Conservation (phyloP, 2,113 vertebrate genomes). For the Campylomormyrus numenius region DNA sequence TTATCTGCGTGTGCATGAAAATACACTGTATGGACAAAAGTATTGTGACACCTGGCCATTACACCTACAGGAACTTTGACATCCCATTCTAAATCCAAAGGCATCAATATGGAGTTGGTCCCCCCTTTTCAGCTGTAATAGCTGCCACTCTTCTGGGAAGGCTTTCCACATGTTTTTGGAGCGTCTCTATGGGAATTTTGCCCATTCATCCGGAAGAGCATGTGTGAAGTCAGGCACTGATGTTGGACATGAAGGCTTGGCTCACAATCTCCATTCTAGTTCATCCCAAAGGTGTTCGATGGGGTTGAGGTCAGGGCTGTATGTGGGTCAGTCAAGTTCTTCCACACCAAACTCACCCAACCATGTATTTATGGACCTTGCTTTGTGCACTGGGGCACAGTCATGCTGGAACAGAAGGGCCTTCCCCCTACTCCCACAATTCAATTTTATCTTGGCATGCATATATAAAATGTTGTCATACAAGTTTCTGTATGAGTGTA, state of each 20-base stretch:
- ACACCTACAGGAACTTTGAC: background rate
- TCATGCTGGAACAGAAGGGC: background rate
- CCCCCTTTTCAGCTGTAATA: background rate
- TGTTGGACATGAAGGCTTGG: background rate
- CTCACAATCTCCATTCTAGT: background rate
- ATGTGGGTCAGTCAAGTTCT: background rate
- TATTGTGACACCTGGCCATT: background rate
- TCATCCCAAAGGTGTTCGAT: background rate
- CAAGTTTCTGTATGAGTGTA: background rate
- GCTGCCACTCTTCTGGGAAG: background rate
- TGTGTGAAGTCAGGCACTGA: background rate
- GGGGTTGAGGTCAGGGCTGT: background rate
- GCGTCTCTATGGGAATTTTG: background rate
- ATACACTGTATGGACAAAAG: background rate
- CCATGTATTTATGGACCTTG: background rate
- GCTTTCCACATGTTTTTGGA: background rate
- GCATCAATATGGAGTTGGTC: background rate
- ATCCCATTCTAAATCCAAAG: background rate
- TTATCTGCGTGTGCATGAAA: background rate
- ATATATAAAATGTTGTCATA: background rate
- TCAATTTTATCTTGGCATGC: background rate
- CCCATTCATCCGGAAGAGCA: background rate
- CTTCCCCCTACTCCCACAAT: background rate
- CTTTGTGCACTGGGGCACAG: background rate
- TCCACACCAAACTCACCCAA: background rate